phyloP scores from a whole-genome alignment of 2,797 vertebrate genomes.

The Petrocephalus schoutedeni region DNA sequence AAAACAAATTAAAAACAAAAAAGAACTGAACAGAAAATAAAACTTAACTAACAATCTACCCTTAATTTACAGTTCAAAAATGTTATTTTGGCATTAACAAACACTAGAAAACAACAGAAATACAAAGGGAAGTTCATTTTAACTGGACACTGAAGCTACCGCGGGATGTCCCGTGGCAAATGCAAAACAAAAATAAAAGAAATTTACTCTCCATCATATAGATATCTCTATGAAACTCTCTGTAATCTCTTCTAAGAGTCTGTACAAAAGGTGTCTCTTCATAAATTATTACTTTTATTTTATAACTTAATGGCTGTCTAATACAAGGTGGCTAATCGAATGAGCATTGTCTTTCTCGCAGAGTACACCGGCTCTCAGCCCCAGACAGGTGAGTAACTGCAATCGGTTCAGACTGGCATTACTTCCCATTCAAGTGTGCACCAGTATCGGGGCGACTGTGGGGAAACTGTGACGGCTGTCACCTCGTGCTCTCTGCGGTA shows the following conservation, averaged over 20 bases:
- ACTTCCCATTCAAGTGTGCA: slow-evolving; percentile 72
- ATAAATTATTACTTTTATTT: slow-evolving; percentile 94
- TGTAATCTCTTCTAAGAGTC: slow-evolving; percentile 75
- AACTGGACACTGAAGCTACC: slow-evolving; percentile 91
- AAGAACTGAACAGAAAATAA: slow-evolving; percentile 72
- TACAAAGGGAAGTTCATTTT: slow-evolving; percentile 78
- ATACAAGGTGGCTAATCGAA: slow-evolving; percentile 86
- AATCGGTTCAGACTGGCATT: slow-evolving; percentile 95
- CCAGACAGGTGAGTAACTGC: slow-evolving; percentile 79
- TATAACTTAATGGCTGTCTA: slow-evolving; percentile 99
- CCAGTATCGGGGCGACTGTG: slow-evolving; percentile 60
- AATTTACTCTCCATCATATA: slow-evolving; percentile 92
- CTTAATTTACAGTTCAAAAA: slow-evolving; percentile 81
- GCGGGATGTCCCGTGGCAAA: slow-evolving; percentile 92
- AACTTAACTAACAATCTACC: slow-evolving; percentile 88
- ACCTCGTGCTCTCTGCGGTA: slow-evolving; percentile 58
- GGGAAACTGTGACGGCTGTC: slow-evolving; percentile 70
- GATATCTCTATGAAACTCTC: slow-evolving; percentile 97
- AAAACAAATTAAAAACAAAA: slow-evolving; percentile 45
- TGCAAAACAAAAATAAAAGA: slow-evolving; percentile 85
- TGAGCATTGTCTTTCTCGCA: slow-evolving; percentile 77
- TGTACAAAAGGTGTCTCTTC: slow-evolving; percentile 99
- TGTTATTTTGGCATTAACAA: slow-evolving; percentile 87
- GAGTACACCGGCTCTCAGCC: slow-evolving; percentile 80
- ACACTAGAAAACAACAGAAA: slow-evolving; percentile 81